phyloP scores from a whole-genome alignment of 2,888 invertebrate genomes.

The Monopis laevigella region DNA sequence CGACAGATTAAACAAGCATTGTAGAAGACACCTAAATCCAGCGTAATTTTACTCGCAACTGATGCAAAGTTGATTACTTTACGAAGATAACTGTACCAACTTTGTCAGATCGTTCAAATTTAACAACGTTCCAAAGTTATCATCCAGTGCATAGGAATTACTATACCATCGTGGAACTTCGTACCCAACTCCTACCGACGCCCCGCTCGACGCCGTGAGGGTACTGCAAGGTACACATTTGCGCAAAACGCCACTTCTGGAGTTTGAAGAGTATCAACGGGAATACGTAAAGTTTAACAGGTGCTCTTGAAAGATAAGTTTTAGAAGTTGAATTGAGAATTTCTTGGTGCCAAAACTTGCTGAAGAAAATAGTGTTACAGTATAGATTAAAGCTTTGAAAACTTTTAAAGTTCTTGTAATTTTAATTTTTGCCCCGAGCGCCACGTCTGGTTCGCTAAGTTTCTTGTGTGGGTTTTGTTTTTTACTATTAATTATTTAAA shows the following conservation, averaged over 20 bases:
- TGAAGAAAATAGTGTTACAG: not conserved
- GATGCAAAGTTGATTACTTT: not conserved
- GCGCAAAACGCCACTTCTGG: constrained; percentile 54
- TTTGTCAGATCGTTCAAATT: constrained; percentile 37
- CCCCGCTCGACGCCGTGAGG: constrained; percentile 1
- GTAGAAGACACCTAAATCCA: no score
- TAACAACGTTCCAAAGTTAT: constrained; percentile 55
- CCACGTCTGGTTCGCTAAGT: no score
- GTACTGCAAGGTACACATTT: constrained; percentile 42
- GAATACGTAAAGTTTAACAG: constrained; percentile 38
- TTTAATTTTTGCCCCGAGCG: no score
- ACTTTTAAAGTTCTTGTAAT: no score
- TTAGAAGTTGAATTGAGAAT: constrained; percentile 7
- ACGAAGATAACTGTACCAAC: constrained; percentile 37
- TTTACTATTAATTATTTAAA: no score
- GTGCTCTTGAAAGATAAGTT: constrained; percentile 6
- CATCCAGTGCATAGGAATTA: constrained; percentile 18
- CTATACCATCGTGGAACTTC: not conserved
- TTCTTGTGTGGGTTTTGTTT: no score
- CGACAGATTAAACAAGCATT: no score
- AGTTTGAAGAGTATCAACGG: constrained; percentile 53
- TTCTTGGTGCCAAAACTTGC: constrained; percentile 1
- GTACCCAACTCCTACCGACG: no score
- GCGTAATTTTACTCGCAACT: no score
- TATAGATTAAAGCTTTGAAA: constrained; percentile 2